Evolutionary conservation across 1,140 invertebrate species (phyloP).

Genomic region (Acromyrmex echinatior): DNA sequence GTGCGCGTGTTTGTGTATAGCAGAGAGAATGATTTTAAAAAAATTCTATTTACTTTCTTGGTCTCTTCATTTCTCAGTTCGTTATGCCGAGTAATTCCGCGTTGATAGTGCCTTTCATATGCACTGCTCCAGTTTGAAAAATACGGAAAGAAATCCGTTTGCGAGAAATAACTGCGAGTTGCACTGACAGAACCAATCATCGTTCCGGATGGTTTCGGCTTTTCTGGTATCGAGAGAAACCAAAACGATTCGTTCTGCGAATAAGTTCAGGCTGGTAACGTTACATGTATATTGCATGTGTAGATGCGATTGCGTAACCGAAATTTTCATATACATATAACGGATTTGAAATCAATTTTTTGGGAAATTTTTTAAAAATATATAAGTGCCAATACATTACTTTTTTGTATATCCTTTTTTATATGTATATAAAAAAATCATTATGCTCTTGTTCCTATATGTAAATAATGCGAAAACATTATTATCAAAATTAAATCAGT

Average conservation of each 20-base stretch:
- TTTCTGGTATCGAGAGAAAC: slow-evolving; percentile 62
- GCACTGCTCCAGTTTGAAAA: slow-evolving; percentile 44
- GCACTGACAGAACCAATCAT: slow-evolving; percentile 62
- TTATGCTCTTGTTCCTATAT: background rate
- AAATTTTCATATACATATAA: slow-evolving; percentile 50
- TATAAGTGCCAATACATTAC: background rate
- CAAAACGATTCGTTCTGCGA: slow-evolving; percentile 55
- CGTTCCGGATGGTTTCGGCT: slow-evolving; percentile 54
- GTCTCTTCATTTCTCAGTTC: slow-evolving; percentile 52
- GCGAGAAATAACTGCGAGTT: slow-evolving; percentile 62
- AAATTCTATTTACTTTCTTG: slow-evolving; percentile 57
- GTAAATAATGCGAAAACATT: background rate
- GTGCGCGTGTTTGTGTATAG: background rate
- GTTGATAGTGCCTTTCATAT: slow-evolving; percentile 62
- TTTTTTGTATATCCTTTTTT: background rate
- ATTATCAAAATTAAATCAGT: slow-evolving; percentile 17
- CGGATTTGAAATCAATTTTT: slow-evolving; percentile 28
- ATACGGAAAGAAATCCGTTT: slow-evolving; percentile 60
- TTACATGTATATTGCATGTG: slow-evolving; percentile 22
- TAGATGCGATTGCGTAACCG: slow-evolving; percentile 44
- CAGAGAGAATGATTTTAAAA: slow-evolving; percentile 28
- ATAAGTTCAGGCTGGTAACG: slow-evolving; percentile 31
- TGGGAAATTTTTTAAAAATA: background rate
- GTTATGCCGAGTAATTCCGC: slow-evolving; percentile 55
- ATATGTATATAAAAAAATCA: slow-evolving; percentile 1